Evolutionary conservation across 2,797 vertebrate species (phyloP).

Genomic region (Pangasius krempfi): DNA sequence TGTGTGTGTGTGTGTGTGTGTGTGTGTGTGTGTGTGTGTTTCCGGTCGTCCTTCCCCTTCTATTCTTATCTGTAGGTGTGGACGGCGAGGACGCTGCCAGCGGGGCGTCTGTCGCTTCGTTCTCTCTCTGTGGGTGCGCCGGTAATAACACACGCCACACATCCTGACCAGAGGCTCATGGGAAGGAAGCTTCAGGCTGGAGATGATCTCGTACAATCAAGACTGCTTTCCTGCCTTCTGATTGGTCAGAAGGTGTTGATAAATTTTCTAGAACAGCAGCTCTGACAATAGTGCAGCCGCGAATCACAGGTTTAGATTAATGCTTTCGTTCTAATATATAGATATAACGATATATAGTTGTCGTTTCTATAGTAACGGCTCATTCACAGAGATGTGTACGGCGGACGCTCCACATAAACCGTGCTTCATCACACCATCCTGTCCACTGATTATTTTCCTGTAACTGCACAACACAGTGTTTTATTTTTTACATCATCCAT

Average conservation of each 20-base stretch:
- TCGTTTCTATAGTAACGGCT: background rate
- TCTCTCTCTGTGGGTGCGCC: constrained; percentile 35
- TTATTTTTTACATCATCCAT: too few relatives aligned
- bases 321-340: background rate
- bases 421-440: background rate
- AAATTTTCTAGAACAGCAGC: background rate
- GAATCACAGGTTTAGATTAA: background rate
- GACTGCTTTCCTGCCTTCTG: background rate
- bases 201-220: constrained; percentile 34
- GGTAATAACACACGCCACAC: constrained; percentile 39
- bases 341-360: background rate
- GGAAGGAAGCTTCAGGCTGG: constrained; percentile 47
- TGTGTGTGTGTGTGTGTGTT: background rate
- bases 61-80: constrained; percentile 39
- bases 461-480: background rate
- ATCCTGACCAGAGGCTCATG: constrained; percentile 37
- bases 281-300: background rate
- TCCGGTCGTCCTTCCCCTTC: background rate
- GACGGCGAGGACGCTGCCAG: constrained; percentile 27
- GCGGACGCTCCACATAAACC: background rate
- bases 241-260: background rate
- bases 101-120: background rate
- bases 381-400: background rate
- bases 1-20: background rate
- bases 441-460: background rate